Conservation (phyloP, 2,113 vertebrate species). For the Pavo muticus region DNA sequence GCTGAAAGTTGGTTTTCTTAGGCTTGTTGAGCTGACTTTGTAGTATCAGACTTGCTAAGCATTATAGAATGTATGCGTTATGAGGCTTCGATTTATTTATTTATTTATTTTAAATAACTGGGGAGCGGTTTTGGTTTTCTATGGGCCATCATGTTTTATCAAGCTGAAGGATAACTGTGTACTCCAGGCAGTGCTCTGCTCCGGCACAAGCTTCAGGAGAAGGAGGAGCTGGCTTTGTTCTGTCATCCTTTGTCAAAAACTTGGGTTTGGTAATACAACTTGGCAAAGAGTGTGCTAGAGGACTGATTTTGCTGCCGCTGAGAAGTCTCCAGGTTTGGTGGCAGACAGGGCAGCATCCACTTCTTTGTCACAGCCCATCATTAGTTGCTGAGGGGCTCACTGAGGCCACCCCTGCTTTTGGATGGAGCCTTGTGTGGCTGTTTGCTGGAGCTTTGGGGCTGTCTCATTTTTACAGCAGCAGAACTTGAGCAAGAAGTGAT, state of each 20-base stretch:
- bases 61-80: background rate
- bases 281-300: background rate
- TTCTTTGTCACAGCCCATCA: background rate
- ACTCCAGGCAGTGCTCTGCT: background rate
- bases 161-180: background rate
- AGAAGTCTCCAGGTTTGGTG: background rate
- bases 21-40: background rate
- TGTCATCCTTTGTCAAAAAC: background rate
- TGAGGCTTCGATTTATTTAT: background rate
- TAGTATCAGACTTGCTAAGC: background rate
- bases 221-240: background rate
- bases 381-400: background rate
- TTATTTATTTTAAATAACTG: background rate
- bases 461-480: background rate
- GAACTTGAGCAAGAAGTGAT: background rate
- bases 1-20: background rate
- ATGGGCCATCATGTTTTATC: background rate
- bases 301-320: rapidly evolving
- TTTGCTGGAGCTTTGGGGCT: background rate
- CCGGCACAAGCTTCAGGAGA: rapidly evolving
- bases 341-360: background rate
- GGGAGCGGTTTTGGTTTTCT: background rate
- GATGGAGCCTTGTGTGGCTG: rapidly evolving
- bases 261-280: background rate
- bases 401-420: background rate